Evolutionary conservation across 2,888 invertebrate genomes (phyloP).

Genomic region (Tenodera sinensis): DNA sequence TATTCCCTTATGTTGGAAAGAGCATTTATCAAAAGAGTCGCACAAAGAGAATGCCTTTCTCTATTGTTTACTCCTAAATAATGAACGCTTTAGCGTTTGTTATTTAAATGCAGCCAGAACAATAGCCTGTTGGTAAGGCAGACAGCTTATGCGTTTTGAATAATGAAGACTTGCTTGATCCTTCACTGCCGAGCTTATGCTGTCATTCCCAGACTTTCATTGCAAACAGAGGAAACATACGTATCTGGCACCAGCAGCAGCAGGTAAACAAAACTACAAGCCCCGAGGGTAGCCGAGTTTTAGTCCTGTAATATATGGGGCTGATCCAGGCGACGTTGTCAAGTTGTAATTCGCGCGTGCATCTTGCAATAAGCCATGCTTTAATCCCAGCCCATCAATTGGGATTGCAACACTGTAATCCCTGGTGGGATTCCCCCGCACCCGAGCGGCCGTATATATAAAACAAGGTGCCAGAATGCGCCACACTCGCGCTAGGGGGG

Average conservation of each 20-base stretch:
- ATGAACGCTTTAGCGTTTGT: neutral
- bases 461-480: neutral
- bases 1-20: no score
- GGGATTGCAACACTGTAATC: conserved; percentile 21
- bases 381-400: conserved; percentile 24
- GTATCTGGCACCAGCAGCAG: neutral
- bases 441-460: neutral
- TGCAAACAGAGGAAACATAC: neutral
- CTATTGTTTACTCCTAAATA: neutral
- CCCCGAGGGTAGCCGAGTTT: neutral
- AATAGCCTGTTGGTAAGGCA: neutral
- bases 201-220: neutral
- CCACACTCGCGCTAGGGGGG: neutral
- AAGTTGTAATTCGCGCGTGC: conserved; percentile 15
- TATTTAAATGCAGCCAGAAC: neutral
- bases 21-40: neutral
- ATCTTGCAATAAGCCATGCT: conserved; percentile 16
- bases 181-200: neutral
- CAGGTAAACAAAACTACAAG: neutral
- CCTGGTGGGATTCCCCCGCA: neutral
- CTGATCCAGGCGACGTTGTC: conserved; percentile 23
- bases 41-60: neutral
- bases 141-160: neutral
- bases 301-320: conserved; percentile 23
- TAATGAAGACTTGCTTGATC: neutral